Conservation (phyloP, 2,113 vertebrate genomes). For the Promerops cafer region DNA sequence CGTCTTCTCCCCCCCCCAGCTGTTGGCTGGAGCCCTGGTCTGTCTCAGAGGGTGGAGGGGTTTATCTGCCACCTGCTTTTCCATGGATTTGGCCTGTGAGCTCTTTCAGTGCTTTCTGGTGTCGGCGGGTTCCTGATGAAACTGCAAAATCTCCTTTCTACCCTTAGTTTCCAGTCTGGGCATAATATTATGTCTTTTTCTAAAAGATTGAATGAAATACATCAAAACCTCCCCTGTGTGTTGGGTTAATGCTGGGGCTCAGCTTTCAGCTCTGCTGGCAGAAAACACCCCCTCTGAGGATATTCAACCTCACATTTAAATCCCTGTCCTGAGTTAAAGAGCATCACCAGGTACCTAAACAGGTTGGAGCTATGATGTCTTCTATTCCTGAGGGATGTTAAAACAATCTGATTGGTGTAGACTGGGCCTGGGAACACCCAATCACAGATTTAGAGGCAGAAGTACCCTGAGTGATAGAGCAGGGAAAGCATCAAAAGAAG, state of each 20-base stretch:
- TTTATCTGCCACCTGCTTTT: not conserved
- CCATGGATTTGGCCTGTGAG: not conserved
- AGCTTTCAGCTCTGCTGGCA: not conserved
- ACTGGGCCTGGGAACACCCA: not conserved
- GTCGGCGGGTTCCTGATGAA: not conserved
- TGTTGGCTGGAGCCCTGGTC: not conserved
- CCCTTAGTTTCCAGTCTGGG: not conserved
- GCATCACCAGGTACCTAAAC: not conserved
- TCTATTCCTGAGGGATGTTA: not conserved
- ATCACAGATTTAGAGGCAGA: not conserved
- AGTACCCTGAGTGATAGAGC: not conserved
- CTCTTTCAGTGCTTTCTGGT: not conserved
- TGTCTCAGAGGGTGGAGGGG: not conserved
- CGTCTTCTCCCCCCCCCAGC: accelerated
- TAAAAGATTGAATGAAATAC: not conserved
- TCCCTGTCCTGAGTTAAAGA: not conserved
- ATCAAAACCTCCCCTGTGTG: not conserved
- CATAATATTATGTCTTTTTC: not conserved
- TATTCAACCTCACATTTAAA: not conserved
- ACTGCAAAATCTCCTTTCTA: not conserved
- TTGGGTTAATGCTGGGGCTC: not conserved
- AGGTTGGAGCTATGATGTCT: not conserved
- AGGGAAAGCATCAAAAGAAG: not conserved
- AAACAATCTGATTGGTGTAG: not conserved
- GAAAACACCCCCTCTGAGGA: not conserved